Conservation (phyloP, 2,888 invertebrate species). For the Antitype chi region DNA sequence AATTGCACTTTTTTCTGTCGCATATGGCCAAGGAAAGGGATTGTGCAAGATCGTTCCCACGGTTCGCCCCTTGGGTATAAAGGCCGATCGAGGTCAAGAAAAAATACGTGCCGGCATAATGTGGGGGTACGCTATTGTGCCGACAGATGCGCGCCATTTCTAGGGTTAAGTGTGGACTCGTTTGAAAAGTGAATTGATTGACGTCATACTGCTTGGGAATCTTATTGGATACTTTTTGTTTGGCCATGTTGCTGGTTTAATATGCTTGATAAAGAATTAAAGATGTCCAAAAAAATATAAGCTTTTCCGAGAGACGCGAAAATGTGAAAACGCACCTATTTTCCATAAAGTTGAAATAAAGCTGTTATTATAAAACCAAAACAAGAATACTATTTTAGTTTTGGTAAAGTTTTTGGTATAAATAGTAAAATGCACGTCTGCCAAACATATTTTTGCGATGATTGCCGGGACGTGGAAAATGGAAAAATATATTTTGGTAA, state of each 20-base stretch:
- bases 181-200: slow-evolving; percentile 85
- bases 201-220: slow-evolving; percentile 71
- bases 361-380: too few relatives aligned
- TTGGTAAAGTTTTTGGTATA: too few relatives aligned
- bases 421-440: too few relatives aligned
- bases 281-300: not conserved
- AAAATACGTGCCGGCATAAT: slow-evolving; percentile 89
- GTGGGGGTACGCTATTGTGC: slow-evolving; percentile 86
- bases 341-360: not conserved
- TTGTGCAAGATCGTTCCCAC: slow-evolving; percentile 90
- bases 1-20: slow-evolving; percentile 91
- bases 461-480: not conserved
- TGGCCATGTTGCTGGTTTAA: not conserved
- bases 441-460: too few relatives aligned
- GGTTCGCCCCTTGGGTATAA: slow-evolving; percentile 88
- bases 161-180: slow-evolving; percentile 88
- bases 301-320: not conserved
- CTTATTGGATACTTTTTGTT: slow-evolving; percentile 57
- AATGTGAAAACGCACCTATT: too few relatives aligned
- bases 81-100: slow-evolving; percentile 89
- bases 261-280: not conserved
- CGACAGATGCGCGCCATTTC: slow-evolving; percentile 86
- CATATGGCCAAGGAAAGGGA: slow-evolving; percentile 90
- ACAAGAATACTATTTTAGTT: too few relatives aligned
- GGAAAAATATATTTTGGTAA: not conserved